phyloP scores from a whole-genome alignment of 2,113 vertebrate genomes.

The Corythaeola cristata region DNA sequence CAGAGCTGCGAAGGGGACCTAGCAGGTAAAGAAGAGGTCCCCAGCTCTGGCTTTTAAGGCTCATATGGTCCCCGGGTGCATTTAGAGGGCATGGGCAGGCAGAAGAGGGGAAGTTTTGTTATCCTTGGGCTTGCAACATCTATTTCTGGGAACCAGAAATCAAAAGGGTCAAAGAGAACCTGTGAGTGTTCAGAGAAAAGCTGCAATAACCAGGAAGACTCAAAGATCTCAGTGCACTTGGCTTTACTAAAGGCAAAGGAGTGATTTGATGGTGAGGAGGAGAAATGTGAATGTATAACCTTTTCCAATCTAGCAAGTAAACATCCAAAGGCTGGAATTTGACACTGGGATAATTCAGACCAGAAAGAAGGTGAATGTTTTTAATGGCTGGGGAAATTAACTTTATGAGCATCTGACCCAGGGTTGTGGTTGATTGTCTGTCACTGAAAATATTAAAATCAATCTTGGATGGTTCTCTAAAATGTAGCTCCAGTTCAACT shows the following conservation, averaged over 20 bases:
- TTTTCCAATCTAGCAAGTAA: slow-evolving; percentile 6
- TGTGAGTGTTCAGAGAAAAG: background rate
- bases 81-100: background rate
- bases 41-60: background rate
- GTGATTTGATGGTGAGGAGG: background rate
- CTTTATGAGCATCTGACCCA: slow-evolving; percentile 19
- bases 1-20: background rate
- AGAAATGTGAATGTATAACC: background rate
- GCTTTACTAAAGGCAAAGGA: background rate
- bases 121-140: background rate
- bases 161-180: background rate
- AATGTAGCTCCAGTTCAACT: background rate
- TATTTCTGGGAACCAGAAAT: background rate
- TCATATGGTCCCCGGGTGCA: background rate
- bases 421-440: background rate
- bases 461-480: background rate
- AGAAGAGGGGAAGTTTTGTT: background rate
- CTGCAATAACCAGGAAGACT: background rate
- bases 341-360: slow-evolving; percentile 33
- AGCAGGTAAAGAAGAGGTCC: background rate
- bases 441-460: slow-evolving; percentile 25
- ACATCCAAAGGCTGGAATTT: slow-evolving; percentile 14
- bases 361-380: slow-evolving; percentile 53
- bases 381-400: slow-evolving; percentile 27
- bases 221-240: background rate